A percentile compares a stretch with the other conserved stretches of the same genome.
These are phyloP conservation scores for Drosophila longiperda DNA, from an alignment of 2,888 invertebrate genomes.

Conservation along the genomic window DNA sequence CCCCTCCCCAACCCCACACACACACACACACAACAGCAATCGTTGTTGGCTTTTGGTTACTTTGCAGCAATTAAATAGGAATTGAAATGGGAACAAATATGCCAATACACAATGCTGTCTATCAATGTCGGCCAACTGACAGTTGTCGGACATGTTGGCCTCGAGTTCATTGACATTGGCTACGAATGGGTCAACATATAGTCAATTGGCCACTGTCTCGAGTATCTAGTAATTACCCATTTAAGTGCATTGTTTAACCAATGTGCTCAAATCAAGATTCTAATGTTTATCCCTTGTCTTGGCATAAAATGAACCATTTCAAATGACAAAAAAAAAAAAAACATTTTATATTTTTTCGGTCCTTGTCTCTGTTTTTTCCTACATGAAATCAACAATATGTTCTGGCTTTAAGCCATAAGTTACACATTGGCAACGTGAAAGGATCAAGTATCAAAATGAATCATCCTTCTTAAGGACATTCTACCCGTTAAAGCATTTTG, in stretches of 20 bases:
- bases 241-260: not conserved
- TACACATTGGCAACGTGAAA: not conserved
- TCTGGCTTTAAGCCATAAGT: not conserved
- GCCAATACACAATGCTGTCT: not conserved
- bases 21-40: not conserved
- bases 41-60: slow-evolving; percentile 15
- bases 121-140: not conserved
- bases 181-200: not conserved
- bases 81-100: slow-evolving; percentile 9
- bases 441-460: not conserved
- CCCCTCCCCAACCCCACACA: too few relatives aligned
- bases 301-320: not conserved
- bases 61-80: slow-evolving; percentile 45
- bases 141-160: not conserved
- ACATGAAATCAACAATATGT: not conserved
- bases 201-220: not conserved
- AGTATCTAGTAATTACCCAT: not conserved
- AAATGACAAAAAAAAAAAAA: not conserved
- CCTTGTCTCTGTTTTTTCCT: not conserved
- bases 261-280: not conserved
- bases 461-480: not conserved
- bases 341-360: too few relatives aligned
- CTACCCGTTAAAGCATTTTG: not conserved
- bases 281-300: not conserved
- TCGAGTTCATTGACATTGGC: not conserved